These are phyloP conservation scores for Agriopis aurantiaria DNA, from an alignment of 2,888 invertebrate species.

Conservation along the genomic window DNA sequence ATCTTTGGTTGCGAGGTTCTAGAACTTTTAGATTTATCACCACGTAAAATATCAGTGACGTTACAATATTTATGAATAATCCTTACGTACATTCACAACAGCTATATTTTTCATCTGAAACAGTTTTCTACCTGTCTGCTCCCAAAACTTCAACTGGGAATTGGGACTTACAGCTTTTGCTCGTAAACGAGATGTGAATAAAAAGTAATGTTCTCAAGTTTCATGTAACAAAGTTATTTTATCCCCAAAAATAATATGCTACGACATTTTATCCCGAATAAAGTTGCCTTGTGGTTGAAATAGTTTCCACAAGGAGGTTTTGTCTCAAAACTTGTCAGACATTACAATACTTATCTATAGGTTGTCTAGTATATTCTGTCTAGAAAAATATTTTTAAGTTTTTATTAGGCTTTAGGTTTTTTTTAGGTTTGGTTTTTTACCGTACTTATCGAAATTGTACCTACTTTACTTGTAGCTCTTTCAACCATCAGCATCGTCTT, in stretches of 20 bases:
- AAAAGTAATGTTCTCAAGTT: conserved; percentile 35
- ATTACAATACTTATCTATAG: neutral
- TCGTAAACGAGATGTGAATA: conserved; percentile 30
- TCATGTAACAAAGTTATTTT: conserved; percentile 28
- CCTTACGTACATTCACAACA: neutral
- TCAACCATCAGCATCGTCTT: too few relatives aligned
- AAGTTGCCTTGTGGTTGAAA: conserved; percentile 4
- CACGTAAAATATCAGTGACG: too few relatives aligned
- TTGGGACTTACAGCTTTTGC: conserved; percentile 20
- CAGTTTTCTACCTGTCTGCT: conserved; percentile 24
- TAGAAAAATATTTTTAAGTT: too few relatives aligned
- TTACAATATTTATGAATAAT: neutral
- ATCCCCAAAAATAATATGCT: conserved; percentile 27
- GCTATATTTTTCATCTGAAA: conserved; percentile 7
- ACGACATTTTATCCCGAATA: conserved; percentile 7
- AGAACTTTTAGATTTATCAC: too few relatives aligned
- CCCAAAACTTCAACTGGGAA: conserved; percentile 26
- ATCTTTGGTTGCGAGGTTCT: too few relatives aligned
- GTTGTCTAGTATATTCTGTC: too few relatives aligned
- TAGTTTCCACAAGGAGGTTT: conserved; percentile 10
- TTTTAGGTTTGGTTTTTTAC: too few relatives aligned
- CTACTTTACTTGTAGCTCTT: too few relatives aligned
- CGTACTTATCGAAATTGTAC: too few relatives aligned
- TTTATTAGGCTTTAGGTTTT: too few relatives aligned
- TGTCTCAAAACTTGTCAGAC: conserved; percentile 18